A percentile compares a stretch with the other conserved stretches of the same genome.
phyloP scores from a whole-genome alignment of 2,888 invertebrate genomes.

The Thymelicus sylvestris region DNA sequence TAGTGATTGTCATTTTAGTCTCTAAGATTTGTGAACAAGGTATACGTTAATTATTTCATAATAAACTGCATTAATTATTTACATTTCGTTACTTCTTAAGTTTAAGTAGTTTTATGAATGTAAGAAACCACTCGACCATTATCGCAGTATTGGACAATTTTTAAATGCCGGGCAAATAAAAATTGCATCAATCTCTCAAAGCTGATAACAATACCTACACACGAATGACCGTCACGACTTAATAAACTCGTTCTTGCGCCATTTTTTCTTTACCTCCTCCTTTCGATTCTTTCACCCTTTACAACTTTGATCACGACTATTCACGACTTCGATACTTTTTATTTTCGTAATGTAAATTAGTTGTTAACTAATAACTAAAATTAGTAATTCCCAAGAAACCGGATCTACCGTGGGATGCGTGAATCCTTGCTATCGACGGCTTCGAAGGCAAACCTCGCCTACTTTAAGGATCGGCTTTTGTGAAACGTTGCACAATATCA shows the following conservation, averaged over 20 bases:
- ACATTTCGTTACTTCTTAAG: too few relatives aligned
- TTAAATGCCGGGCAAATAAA: too few relatives aligned
- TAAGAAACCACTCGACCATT: too few relatives aligned
- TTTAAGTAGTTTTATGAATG: too few relatives aligned
- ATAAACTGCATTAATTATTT: too few relatives aligned
- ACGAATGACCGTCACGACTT: not conserved
- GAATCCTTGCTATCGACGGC: constrained; percentile 25
- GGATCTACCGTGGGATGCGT: constrained; percentile 34
- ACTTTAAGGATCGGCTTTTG: constrained; percentile 25
- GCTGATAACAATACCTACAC: not conserved
- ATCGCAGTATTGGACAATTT: too few relatives aligned
- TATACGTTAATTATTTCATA: too few relatives aligned
- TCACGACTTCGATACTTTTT: not conserved
- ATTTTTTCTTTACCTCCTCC: not conserved
- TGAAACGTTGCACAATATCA: constrained; percentile 22
- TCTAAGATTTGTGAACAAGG: too few relatives aligned
- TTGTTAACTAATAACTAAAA: constrained; percentile 15
- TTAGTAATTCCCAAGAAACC: constrained; percentile 34
- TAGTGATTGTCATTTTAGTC: too few relatives aligned
- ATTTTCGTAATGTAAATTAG: not conserved
- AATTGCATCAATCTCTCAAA: constrained; percentile 2
- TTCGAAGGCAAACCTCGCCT: constrained; percentile 32
- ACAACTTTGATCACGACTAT: not conserved
- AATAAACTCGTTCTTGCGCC: not conserved
- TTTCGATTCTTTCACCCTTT: constrained; percentile 1